These are phyloP conservation scores for Tenthredo notha DNA, from an alignment of 2,888 invertebrate species.

Conservation along the genomic window DNA sequence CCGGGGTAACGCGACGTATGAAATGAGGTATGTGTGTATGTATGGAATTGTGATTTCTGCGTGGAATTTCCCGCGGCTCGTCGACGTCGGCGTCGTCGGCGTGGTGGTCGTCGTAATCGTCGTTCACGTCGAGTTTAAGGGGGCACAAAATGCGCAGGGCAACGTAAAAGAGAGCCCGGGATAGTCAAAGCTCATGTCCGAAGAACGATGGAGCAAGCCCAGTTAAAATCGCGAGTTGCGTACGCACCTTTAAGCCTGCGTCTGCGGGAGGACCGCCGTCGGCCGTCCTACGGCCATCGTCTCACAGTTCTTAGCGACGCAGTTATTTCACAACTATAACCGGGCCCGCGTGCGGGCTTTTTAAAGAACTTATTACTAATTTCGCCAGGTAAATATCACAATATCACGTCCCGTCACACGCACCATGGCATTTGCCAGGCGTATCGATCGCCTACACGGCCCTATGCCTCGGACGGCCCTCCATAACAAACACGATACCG, in stretches of 20 bases:
- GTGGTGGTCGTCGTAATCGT: constrained; percentile 29
- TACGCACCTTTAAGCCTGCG: constrained; percentile 88
- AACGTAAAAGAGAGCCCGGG: constrained; percentile 70
- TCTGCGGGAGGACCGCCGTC: constrained; percentile 58
- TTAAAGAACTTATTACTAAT: constrained; percentile 23
- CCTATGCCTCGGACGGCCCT: constrained; percentile 62
- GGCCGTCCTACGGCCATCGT: constrained; percentile 50
- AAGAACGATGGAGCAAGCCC: constrained; percentile 89
- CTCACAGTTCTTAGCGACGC: constrained; percentile 32
- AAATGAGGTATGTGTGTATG: constrained; percentile 15
- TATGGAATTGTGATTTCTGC: constrained; percentile 26
- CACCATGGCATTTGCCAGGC: constrained; percentile 72
- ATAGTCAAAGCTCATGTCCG: constrained; percentile 70
- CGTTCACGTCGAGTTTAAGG: constrained; percentile 48
- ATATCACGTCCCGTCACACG: constrained; percentile 61
- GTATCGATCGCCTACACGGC: constrained; percentile 75
- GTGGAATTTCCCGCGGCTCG: constrained; percentile 36
- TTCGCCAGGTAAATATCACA: constrained; percentile 50
- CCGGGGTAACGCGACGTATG: neutral
- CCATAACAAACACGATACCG: constrained; percentile 72
- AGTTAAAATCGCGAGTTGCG: constrained; percentile 94
- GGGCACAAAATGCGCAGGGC: constrained; percentile 75
- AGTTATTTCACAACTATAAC: constrained; percentile 21
- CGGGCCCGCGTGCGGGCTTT: neutral
- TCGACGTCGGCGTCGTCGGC: constrained; percentile 48